Conservation (phyloP, 2,797 vertebrate species). For the Semotilus atromaculatus region DNA sequence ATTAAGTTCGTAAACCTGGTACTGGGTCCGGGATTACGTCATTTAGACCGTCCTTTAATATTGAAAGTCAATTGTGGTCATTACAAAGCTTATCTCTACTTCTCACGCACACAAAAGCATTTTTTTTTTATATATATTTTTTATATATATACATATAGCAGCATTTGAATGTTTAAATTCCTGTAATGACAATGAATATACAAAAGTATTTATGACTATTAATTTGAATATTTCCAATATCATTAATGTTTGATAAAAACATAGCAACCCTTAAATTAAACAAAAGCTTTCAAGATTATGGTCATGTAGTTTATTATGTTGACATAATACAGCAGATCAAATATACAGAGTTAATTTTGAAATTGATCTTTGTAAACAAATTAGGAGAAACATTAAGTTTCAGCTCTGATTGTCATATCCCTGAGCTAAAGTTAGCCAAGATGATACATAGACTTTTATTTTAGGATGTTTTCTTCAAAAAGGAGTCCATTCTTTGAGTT, state of each 20-base stretch:
- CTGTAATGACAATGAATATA: background rate
- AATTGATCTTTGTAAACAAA: background rate
- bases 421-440: background rate
- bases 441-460: background rate
- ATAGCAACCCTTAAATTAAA: background rate
- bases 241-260: background rate
- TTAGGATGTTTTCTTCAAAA: background rate
- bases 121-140: too few relatives aligned
- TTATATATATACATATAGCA: background rate
- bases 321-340: background rate
- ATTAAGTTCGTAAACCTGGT: background rate
- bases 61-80: background rate
- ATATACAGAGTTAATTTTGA: background rate
- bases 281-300: background rate
- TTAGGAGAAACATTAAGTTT: background rate
- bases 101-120: background rate
- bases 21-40: background rate
- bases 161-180: background rate
- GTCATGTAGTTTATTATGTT: background rate
- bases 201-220: background rate
- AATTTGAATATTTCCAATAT: too few relatives aligned
- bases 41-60: background rate
- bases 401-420: background rate
- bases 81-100: background rate
- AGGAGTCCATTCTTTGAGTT: background rate